Conservation (phyloP, 2,113 vertebrate genomes). For the Anhinga anhinga region DNA sequence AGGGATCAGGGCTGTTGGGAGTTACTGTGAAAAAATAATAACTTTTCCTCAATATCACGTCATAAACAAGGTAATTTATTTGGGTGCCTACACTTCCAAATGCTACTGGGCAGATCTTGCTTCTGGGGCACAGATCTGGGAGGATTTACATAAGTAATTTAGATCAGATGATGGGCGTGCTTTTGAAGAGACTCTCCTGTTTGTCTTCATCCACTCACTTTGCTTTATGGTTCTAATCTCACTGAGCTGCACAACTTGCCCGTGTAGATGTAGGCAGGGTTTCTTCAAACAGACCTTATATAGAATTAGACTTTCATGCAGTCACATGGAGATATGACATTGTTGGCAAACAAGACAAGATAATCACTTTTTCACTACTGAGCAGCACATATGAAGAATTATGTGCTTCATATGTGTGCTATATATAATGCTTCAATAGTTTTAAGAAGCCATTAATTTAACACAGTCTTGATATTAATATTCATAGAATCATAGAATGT, state of each 20-base stretch:
- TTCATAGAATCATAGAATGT: neutral
- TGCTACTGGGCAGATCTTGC: neutral
- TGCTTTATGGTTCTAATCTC: neutral
- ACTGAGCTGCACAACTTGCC: neutral
- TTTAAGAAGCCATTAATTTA: neutral
- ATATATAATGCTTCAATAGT: neutral
- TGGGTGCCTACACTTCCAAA: neutral
- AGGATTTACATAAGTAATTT: neutral
- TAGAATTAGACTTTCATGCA: neutral
- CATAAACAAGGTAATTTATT: neutral
- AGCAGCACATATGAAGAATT: neutral
- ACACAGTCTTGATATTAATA: neutral
- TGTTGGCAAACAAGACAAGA: neutral
- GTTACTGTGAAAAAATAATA: neutral
- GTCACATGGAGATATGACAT: neutral
- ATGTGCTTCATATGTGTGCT: neutral
- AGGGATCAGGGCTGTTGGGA: neutral
- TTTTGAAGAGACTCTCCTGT: neutral
- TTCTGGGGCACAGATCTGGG: neutral
- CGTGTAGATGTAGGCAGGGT: neutral
- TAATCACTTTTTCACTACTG: neutral
- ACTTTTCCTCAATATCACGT: neutral
- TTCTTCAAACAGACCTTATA: neutral
- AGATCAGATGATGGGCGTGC: neutral
- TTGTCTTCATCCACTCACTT: neutral